Percentiles rank a stretch among this genome's conserved stretches.
Conservation (phyloP, 2,888 invertebrate genomes). For the Serripes groenlandicus region DNA sequence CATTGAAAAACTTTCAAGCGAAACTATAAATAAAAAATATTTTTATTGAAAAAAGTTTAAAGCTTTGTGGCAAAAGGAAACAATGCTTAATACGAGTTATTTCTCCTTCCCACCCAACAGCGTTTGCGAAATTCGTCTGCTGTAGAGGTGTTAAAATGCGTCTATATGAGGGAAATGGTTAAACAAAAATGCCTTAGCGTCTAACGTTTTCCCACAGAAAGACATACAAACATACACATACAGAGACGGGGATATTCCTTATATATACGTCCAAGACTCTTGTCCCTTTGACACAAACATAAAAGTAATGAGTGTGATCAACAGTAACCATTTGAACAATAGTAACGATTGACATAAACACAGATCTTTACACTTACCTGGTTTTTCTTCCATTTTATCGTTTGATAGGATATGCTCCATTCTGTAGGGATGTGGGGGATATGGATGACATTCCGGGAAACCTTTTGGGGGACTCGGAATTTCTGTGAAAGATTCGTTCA, state of each 20-base stretch:
- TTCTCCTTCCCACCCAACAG: too few relatives aligned
- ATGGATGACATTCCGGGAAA: conserved; percentile 78
- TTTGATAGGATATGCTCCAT: neutral
- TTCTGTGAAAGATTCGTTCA: conserved; percentile 77
- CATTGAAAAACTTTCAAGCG: too few relatives aligned
- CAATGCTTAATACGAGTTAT: too few relatives aligned
- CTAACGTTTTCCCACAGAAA: neutral
- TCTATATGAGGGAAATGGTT: neutral
- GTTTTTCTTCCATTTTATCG: neutral
- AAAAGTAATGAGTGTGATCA: neutral
- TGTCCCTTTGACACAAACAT: neutral
- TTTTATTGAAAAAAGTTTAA: too few relatives aligned
- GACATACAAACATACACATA: neutral
- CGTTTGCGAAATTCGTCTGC: neutral
- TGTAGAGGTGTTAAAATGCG: neutral
- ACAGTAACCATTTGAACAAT: neutral
- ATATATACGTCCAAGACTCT: neutral
- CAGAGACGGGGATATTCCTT: neutral
- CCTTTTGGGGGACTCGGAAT: conserved; percentile 70
- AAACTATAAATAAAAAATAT: too few relatives aligned
- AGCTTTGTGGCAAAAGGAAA: too few relatives aligned
- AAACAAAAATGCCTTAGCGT: neutral
- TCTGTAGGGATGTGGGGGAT: conserved; percentile 5
- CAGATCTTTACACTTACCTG: neutral
- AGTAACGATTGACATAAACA: neutral